Evolutionary conservation across 2,113 vertebrate species (phyloP).

Genomic region (Salvator merianae): DNA sequence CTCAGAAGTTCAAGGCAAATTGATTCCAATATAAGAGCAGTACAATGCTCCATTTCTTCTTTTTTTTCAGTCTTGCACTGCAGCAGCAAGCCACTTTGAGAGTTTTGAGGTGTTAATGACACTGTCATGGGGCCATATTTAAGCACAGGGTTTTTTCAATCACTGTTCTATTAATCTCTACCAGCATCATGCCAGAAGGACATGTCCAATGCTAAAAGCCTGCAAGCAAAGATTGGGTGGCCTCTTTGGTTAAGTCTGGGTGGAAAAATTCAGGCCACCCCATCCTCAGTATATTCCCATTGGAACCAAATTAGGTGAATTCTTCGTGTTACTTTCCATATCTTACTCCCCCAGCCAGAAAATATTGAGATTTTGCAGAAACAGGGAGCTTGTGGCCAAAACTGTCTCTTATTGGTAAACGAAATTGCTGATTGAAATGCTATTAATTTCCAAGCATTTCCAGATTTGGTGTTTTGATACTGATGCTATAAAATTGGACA

Average conservation of each 20-base stretch:
- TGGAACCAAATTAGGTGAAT: too few relatives aligned
- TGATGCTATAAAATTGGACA: too few relatives aligned
- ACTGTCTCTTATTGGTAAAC: too few relatives aligned
- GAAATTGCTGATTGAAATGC: too few relatives aligned
- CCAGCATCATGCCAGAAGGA: not conserved
- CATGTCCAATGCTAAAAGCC: not conserved
- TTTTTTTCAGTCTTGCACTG: not conserved
- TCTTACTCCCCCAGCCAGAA: too few relatives aligned
- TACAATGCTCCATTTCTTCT: not conserved
- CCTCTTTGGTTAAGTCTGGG: not conserved
- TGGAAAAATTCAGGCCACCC: not conserved
- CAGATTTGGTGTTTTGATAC: too few relatives aligned
- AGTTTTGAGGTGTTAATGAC: not conserved
- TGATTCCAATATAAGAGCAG: constrained; percentile 9
- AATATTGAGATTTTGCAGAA: too few relatives aligned
- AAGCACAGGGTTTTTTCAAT: not conserved
- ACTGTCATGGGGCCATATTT: not conserved
- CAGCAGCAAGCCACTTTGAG: not conserved
- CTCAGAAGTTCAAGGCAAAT: not conserved
- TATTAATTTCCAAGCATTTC: too few relatives aligned
- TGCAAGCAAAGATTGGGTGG: not conserved
- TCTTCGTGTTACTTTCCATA: too few relatives aligned
- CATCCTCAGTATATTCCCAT: not conserved
- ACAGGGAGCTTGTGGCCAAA: too few relatives aligned
- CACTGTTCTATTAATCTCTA: not conserved